A percentile compares a stretch with the other conserved stretches of the same genome.
phyloP scores from a whole-genome alignment of 2,113 vertebrate species.

The Acinonyx jubatus region DNA sequence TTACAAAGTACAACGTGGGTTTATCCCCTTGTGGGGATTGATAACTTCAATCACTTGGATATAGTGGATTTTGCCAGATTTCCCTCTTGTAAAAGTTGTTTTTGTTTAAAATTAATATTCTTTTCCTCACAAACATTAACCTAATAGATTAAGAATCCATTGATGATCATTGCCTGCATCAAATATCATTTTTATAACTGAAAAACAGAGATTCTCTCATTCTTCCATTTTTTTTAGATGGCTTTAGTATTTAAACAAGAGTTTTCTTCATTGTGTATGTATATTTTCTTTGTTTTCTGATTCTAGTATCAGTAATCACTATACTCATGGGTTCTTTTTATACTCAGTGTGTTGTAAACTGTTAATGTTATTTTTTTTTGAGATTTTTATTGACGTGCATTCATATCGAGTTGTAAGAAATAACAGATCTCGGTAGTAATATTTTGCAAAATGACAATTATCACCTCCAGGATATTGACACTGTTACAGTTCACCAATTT shows the following conservation, averaged over 20 bases:
- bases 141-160: not conserved
- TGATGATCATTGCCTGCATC: not conserved
- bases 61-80: not conserved
- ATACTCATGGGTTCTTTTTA: not conserved
- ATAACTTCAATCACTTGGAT: not conserved
- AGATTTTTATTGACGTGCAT: not conserved
- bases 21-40: not conserved
- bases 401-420: not conserved
- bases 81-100: not conserved
- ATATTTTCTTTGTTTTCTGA: not conserved
- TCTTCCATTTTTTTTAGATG: not conserved
- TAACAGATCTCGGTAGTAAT: not conserved
- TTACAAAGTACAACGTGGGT: fast-evolving
- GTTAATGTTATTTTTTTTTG: not conserved
- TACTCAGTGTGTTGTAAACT: not conserved
- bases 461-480: not conserved
- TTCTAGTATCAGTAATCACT: no score
- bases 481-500: not conserved
- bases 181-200: not conserved
- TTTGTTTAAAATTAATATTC: not conserved
- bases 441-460: not conserved
- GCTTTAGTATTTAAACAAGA: not conserved
- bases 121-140: not conserved
- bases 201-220: not conserved
- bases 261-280: not conserved